These are phyloP conservation scores for Nymphalis urticae DNA, from an alignment of 2,888 invertebrate genomes.

Conservation along the genomic window DNA sequence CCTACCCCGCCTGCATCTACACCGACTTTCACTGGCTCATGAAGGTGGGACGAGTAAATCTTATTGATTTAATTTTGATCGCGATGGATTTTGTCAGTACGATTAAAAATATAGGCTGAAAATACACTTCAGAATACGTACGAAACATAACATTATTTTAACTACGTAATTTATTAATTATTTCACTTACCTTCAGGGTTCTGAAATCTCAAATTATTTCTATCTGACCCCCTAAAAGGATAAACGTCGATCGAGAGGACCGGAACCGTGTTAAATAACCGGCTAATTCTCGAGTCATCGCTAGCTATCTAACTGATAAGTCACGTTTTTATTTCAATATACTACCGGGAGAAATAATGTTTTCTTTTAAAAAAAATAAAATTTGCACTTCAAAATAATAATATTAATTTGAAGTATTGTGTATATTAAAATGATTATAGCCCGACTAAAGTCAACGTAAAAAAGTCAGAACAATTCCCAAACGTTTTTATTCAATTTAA, in stretches of 20 bases:
- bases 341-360: too few species aligned
- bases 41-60: slow-evolving; percentile 84
- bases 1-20: slow-evolving; percentile 94
- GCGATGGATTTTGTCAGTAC: not conserved
- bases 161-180: not conserved
- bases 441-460: too few species aligned
- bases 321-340: not conserved
- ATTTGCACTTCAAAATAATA: too few species aligned
- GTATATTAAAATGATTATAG: too few species aligned
- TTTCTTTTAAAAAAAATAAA: too few species aligned
- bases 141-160: not conserved
- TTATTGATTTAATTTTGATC: too few species aligned
- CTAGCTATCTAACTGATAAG: not conserved
- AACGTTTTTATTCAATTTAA: too few species aligned
- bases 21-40: slow-evolving; percentile 98
- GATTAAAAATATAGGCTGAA: too few species aligned
- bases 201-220: not conserved
- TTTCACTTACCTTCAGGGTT: not conserved
- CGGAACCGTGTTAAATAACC: not conserved
- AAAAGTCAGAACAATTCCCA: too few species aligned
- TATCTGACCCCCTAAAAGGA: not conserved
- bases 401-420: too few species aligned
- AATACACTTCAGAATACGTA: too few species aligned
- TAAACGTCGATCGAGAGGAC: not conserved
- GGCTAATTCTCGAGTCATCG: not conserved